phyloP scores from a whole-genome alignment of 2,888 invertebrate species.

The Drosophila colorata region DNA sequence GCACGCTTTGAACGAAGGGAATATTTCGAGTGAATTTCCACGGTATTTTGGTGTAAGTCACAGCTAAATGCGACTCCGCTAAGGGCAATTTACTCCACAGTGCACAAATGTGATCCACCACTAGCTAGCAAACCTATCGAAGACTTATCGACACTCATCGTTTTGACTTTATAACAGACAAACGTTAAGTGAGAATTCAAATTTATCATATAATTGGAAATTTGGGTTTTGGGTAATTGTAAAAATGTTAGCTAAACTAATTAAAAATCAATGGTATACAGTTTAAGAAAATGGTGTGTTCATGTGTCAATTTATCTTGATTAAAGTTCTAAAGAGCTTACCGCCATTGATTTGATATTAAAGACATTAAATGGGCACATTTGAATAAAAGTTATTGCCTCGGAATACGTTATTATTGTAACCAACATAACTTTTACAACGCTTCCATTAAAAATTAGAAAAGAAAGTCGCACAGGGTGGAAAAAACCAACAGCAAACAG shows the following conservation, averaged over 20 bases:
- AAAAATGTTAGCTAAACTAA: too few species aligned
- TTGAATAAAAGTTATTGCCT: neutral
- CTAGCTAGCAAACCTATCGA: neutral
- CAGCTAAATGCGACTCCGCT: slow-evolving; percentile 1
- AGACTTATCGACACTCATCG: neutral
- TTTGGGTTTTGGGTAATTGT: too few species aligned
- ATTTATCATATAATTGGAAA: neutral
- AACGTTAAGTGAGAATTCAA: neutral
- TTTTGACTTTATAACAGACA: neutral
- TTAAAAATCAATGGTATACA: too few species aligned
- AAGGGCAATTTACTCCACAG: neutral
- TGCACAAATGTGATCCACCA: neutral
- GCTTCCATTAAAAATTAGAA: slow-evolving; percentile 59
- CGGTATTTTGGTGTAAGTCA: neutral
- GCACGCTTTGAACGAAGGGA: neutral
- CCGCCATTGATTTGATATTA: neutral
- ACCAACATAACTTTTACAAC: slow-evolving; percentile 51
- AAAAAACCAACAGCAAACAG: slow-evolving; percentile 50
- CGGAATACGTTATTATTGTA: slow-evolving; percentile 21
- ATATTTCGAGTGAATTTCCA: neutral
- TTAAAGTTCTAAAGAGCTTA: neutral
- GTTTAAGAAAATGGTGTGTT: neutral
- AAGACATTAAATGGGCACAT: slow-evolving; percentile 9
- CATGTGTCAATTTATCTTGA: neutral
- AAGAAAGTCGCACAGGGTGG: slow-evolving; percentile 24